Percentiles rank a stretch among this genome's conserved stretches.
phyloP scores from a whole-genome alignment of 2,113 vertebrate genomes.

The Nanorana parkeri region DNA sequence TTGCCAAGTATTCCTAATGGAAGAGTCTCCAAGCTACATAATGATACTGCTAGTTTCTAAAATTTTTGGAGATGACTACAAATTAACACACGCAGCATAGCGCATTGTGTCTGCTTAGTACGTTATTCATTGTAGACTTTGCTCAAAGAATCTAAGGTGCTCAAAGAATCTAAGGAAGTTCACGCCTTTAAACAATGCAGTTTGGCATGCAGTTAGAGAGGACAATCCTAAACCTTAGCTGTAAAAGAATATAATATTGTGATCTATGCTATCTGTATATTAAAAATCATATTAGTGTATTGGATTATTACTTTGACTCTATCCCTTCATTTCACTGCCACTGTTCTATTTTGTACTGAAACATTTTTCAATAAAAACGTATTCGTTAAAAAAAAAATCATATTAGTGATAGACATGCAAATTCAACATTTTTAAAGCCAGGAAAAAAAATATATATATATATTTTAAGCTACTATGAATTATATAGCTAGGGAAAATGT shows the following conservation, averaged over 20 bases:
- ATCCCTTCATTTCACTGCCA: too few relatives aligned
- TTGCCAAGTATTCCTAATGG: conserved; percentile 50
- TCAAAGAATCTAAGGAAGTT: background rate
- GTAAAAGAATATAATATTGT: background rate
- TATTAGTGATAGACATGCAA: background rate
- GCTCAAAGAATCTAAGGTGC: background rate
- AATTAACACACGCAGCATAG: conserved; percentile 16
- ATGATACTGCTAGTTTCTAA: conserved; percentile 4
- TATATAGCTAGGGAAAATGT: too few relatives aligned
- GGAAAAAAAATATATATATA: background rate
- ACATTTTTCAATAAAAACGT: too few relatives aligned
- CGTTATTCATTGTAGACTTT: background rate
- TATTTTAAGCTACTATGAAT: background rate
- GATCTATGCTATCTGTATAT: background rate
- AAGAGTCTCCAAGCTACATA: conserved; percentile 36
- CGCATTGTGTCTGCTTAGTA: conserved; percentile 9
- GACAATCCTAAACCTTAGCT: background rate
- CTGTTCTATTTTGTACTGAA: too few relatives aligned
- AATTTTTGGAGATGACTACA: conserved; percentile 7
- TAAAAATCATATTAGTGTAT: background rate
- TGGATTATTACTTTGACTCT: too few relatives aligned
- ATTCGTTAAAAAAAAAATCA: background rate
- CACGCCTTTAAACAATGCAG: background rate
- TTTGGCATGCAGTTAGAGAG: background rate
- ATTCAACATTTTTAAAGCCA: background rate